Base-by-base conservation (phyloP, 2,113 vertebrate species). In the Salvelinus alpinus region DNA sequence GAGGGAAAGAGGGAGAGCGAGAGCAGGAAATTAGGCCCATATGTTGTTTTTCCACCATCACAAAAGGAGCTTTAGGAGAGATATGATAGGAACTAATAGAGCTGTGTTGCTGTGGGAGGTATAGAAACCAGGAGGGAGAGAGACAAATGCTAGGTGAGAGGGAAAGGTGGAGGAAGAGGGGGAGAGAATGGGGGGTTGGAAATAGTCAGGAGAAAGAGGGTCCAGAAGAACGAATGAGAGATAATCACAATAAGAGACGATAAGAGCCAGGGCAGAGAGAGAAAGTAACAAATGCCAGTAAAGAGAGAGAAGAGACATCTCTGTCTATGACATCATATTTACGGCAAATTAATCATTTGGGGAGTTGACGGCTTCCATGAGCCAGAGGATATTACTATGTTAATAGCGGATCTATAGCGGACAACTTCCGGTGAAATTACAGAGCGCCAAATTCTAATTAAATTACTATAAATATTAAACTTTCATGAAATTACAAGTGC, bases 1-100 rank as follows among this genome's bases (percentile, higher is more conserved):
- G 29, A 73, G 31, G 1, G 31, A 34, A 6, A 34, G 31, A 38
- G 34, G 7, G 34, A 38, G 34, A 8, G 34, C 8, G 31, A 34
- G 31, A 7, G 31, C 4, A 7, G 7, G 25, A 25, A 25, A 38
- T 38, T 91, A 86, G 89, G 89, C 89, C 89, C 92, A 92, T 89
- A 91, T 92, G 92, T 91, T 93, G 85, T 91, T 38, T 93, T 92
- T 91, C 84, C 90, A 92, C 85, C 84, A 78, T 87, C 84, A 88
- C 84, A 91, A 84, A 38, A 90, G 34, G 84, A 91, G 91, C 91
- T 91, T 89, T 88, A 90, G 86, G 6, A 38, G 34, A 38, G 34
- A 38, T 38, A 38, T 38, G 81, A 77, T 87, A 87, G 88, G 74
- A 87, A 88, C 84, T 87, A 88, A 81, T 83, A 84, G 82, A 88